Base-by-base conservation (phyloP, 1,140 invertebrate genomes). In the Drosophila sp. region DNA sequence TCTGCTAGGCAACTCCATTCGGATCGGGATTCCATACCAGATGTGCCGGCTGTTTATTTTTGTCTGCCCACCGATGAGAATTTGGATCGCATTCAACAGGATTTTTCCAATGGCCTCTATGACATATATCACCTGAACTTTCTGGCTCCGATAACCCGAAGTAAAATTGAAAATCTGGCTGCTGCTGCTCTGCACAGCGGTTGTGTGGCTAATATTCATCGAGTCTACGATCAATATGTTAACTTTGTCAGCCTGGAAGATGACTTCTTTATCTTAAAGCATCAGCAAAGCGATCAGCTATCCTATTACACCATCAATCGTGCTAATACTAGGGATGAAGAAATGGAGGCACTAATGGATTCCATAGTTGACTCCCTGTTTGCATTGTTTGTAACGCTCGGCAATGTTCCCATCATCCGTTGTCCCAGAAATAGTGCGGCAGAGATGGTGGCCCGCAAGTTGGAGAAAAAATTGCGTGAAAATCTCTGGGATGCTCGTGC, bases 191-290 rank as follows among this genome's bases (percentile, higher is more conserved):
- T 99, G 27, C 96, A 98, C 79, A 95, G 97, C 2, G 97, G 97
- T 86, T 96, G 96, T 85, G 97, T 98, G 25, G 94, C 96, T 35
- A 96, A 96, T 92, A 97, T 99, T 62, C 96, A 98, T 62, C 99
- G 99, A 93, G 96, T 99, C 40, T 98, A 95, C 92, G 98, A 99
- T 93, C 99, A 99, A 92, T 99, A 99, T 94, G 94, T 99, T 35
- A 99, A 99, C 93, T 99, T 99, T 91, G 99, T 99, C 82, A 97
- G 97, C 33, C 93, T 99, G 63, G 99, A 99, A 94, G 98, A 99
- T 93, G 98, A 99, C 92, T 94, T 99, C 92, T 99, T 99, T 93
- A 95, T 98, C 70, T 93, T 99, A 65, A 95, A 96, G 91, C 97
- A 99, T 92, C 97, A 98, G 92, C 97, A 97, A 85, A 96, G 96